A percentile compares a stretch with the other conserved stretches of the same genome.
These are phyloP conservation scores for Seira ritae DNA, from an alignment of 2,888 invertebrate genomes.

Conservation along the genomic window DNA sequence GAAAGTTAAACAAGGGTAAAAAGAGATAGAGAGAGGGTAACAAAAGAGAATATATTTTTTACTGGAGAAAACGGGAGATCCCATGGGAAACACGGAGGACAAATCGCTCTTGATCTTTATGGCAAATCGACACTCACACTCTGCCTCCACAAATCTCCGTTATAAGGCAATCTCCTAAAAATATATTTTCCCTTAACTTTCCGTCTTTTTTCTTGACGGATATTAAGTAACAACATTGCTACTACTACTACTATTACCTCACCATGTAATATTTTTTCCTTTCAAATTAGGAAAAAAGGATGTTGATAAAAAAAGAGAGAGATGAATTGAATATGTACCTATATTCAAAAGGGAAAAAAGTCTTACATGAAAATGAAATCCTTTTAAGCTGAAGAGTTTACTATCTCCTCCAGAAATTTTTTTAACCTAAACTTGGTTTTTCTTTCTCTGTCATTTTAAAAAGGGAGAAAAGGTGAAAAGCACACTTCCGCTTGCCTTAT, in stretches of 20 bases:
- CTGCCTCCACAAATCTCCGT: slow-evolving; percentile 73
- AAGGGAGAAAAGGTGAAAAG: not conserved
- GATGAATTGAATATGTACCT: not conserved
- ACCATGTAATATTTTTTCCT: not conserved
- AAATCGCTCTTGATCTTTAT: slow-evolving; percentile 74
- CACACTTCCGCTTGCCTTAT: not conserved
- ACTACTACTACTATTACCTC: too few species aligned
- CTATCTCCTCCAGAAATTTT: too few species aligned
- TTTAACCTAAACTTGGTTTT: slow-evolving; percentile 44
- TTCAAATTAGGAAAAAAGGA: not conserved
- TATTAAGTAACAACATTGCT: not conserved
- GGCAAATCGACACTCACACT: slow-evolving; percentile 73
- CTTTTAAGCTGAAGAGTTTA: too few species aligned
- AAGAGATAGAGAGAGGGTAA: slow-evolving; percentile 53
- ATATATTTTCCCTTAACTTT: slow-evolving; percentile 53
- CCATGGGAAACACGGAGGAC: slow-evolving; percentile 72
- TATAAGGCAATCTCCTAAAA: slow-evolving; percentile 73
- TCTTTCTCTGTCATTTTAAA: slow-evolving; percentile 10
- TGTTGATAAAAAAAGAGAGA: not conserved
- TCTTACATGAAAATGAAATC: not conserved
- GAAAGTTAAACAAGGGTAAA: slow-evolving; percentile 64
- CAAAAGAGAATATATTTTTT: slow-evolving; percentile 57
- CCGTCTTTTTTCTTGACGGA: not conserved
- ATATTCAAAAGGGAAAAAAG: too few species aligned
- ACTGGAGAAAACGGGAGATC: slow-evolving; percentile 56